phyloP scores from a whole-genome alignment of 2,888 invertebrate species.

The Eumacrocentrus americanus region DNA sequence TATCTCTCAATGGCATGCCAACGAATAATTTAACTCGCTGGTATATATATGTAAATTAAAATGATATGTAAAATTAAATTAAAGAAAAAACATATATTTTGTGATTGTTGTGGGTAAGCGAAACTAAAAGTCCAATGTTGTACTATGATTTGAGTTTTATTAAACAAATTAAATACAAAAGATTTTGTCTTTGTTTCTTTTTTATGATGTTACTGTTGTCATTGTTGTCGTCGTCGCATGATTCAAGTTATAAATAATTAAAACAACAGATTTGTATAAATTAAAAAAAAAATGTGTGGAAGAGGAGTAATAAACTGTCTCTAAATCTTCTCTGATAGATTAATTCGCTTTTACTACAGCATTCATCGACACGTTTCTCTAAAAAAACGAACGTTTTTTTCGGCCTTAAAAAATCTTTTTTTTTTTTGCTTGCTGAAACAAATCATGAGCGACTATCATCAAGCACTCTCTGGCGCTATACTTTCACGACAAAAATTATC shows the following conservation, averaged over 20 bases:
- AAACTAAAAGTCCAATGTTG: constrained; percentile 43
- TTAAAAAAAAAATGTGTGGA: constrained; percentile 30
- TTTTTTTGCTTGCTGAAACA: neutral
- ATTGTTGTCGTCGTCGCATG: constrained; percentile 39
- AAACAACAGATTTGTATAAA: constrained; percentile 43
- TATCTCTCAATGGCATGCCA: neutral
- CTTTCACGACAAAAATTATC: no score
- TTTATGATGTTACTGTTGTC: constrained; percentile 32
- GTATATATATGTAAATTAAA: neutral
- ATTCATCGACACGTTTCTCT: constrained; percentile 18
- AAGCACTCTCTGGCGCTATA: no score
- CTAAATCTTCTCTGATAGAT: constrained; percentile 32
- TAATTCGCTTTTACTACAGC: constrained; percentile 28
- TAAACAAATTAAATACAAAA: constrained; percentile 61
- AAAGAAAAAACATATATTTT: no score
- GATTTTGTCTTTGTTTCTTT: constrained; percentile 39
- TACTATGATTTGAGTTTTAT: constrained; percentile 60
- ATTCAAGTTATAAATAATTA: constrained; percentile 53
- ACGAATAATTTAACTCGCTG: neutral
- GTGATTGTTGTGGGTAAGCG: constrained; percentile 23
- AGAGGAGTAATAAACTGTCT: constrained; percentile 29
- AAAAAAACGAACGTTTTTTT: constrained; percentile 2
- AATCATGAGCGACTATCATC: neutral
- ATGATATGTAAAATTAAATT: no score
- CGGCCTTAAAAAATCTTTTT: neutral